Conservation (phyloP, 1,140 invertebrate species). For the Eumeta japonica region DNA sequence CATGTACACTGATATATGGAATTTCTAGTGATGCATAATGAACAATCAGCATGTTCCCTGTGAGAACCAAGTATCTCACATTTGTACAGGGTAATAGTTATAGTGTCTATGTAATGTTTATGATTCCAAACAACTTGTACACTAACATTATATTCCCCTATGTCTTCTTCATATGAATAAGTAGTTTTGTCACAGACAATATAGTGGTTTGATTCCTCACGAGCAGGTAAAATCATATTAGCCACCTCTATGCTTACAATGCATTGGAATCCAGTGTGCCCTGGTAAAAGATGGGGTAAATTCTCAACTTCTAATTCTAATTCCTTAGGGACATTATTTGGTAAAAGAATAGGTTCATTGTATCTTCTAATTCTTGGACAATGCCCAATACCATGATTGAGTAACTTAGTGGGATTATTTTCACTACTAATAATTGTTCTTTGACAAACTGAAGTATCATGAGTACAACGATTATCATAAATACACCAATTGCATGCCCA, state of each 20-base stretch:
- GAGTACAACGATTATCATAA: slow-evolving; percentile 90
- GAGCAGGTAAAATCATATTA: slow-evolving; percentile 82
- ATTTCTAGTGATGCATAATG: slow-evolving; percentile 86
- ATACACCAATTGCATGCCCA: slow-evolving; percentile 97
- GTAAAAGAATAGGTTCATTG: slow-evolving; percentile 70
- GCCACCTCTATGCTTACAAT: slow-evolving; percentile 88
- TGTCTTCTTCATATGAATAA: slow-evolving; percentile 84
- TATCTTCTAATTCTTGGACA: slow-evolving; percentile 77
- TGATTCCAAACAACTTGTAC: slow-evolving; percentile 91
- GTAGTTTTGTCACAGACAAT: slow-evolving; percentile 89
- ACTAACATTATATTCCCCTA: slow-evolving; percentile 83
- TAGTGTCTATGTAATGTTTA: slow-evolving; percentile 88
- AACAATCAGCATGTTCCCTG: slow-evolving; percentile 89
- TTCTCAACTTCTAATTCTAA: slow-evolving; percentile 87
- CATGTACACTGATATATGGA: slow-evolving; percentile 88
- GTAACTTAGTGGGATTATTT: slow-evolving; percentile 71
- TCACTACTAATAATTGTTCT: slow-evolving; percentile 81
- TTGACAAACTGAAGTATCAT: slow-evolving; percentile 80
- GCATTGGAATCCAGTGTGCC: slow-evolving; percentile 86
- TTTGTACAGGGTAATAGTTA: slow-evolving; percentile 88
- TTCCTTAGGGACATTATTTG: slow-evolving; percentile 86
- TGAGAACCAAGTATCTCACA: slow-evolving; percentile 91
- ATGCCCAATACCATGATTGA: slow-evolving; percentile 71
- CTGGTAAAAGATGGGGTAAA: slow-evolving; percentile 80
- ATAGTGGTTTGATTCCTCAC: slow-evolving; percentile 76